Conservation (phyloP, 2,797 vertebrate species). For the Cyprinella venusta region DNA sequence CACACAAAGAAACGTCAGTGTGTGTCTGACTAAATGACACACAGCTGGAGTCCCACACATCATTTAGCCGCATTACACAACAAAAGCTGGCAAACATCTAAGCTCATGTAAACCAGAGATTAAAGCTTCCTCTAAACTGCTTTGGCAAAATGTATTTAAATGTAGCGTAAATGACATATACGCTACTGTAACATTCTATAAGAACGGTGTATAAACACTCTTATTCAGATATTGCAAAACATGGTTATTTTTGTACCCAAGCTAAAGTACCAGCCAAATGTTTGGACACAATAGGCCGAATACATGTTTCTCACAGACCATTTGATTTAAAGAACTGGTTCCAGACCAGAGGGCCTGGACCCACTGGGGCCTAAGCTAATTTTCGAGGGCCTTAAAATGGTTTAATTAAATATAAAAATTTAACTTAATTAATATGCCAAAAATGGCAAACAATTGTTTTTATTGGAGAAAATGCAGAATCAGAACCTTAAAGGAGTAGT, state of each 20-base stretch:
- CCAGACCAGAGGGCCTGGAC: not conserved
- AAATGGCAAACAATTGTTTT: not conserved
- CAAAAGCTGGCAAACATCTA: constrained; percentile 45
- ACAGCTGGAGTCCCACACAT: constrained; percentile 55
- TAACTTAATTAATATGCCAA: too few relatives aligned
- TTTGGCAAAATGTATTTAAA: constrained; percentile 43
- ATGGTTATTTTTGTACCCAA: not conserved
- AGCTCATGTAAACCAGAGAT: constrained; percentile 39
- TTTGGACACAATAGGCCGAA: not conserved
- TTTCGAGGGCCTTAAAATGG: too few relatives aligned
- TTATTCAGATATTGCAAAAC: not conserved
- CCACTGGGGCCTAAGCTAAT: not conserved
- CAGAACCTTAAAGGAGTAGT: too few relatives aligned
- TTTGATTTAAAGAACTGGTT: not conserved
- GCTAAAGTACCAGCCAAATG: not conserved
- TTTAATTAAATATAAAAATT: too few relatives aligned
- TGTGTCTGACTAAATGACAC: constrained; percentile 50
- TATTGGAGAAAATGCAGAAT: not conserved
- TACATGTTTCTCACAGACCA: not conserved
- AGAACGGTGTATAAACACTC: not conserved
- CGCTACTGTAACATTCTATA: constrained; percentile 1
- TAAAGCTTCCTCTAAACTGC: constrained; percentile 28
- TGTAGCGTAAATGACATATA: constrained; percentile 22
- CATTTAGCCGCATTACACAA: constrained; percentile 66
- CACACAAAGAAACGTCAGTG: not conserved